Base-by-base conservation (phyloP, 2,113 vertebrate species). In the Sander vitreus region DNA sequence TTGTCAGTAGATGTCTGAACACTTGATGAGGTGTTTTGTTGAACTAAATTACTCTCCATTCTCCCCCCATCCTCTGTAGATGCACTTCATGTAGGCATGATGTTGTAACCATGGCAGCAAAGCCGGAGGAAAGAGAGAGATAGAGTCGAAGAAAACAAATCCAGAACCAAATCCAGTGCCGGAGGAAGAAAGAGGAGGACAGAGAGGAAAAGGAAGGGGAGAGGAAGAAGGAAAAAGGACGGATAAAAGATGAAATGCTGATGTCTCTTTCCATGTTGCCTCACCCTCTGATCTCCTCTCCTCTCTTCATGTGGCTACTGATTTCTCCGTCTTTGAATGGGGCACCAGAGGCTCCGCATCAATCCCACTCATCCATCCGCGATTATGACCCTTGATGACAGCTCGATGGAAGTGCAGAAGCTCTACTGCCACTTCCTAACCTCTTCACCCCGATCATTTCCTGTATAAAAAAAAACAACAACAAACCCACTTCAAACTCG, bases 31-130 rank as follows among this genome's bases (percentile, higher is more conserved):
- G 30, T 90, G 90, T 92, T 93, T 89, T 87, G 85, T 90, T 75
- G 69, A 85, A 86, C 83, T 89, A 78, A 92, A 93, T 92, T 70
- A 87, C 86, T 89, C 89, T 87, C 60, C 36, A 54, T 80, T 83
- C 67, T 77, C 65, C 54, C 33, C 57, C 51, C 12, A 1, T 96
- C 1, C 74, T 91, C 94, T 93, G 70, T 94, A 98, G 97, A 97
- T 98, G 96, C 97, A 98, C 94, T 98, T 98, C 91, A 97, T 98
- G 97, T 98, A 97, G 94, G 93, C 79, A 91, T 87, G 84, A 94
- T 94, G 94, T 93, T 90, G 95, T 95, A 93, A 90, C 91, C 90
- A 92, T 94, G 90, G 92, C 92, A 92, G 89, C 94, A 93, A 94
- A 95, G 95, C 91, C 80, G 80, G 81, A 84, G 69, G 75, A 80